These are phyloP conservation scores for Lophotriccus pileatus DNA, from an alignment of 2,797 vertebrate species.

Conservation along the genomic window DNA sequence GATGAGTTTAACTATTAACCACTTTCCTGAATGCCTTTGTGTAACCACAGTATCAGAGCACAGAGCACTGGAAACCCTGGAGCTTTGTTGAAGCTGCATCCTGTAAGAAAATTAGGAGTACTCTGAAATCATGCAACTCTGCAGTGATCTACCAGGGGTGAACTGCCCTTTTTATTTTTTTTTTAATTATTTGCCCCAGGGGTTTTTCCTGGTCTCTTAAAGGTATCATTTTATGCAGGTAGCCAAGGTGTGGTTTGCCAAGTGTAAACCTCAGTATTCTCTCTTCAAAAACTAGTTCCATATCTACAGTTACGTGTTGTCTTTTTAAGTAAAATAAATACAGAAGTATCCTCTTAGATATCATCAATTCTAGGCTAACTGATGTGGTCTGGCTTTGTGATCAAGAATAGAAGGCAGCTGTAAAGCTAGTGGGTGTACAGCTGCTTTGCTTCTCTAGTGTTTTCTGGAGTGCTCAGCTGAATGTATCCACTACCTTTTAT, in stretches of 20 bases:
- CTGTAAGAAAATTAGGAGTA: not conserved
- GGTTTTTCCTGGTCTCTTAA: not conserved
- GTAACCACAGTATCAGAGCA: not conserved
- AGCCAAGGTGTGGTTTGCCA: not conserved
- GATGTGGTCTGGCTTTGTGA: not conserved
- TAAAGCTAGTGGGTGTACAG: not conserved
- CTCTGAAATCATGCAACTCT: not conserved
- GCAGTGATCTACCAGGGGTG: not conserved
- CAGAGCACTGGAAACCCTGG: not conserved
- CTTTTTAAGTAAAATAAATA: not conserved
- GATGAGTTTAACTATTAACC: conserved; percentile 24
- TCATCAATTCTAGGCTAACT: not conserved
- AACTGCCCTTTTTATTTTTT: not conserved
- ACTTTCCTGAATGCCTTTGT: not conserved
- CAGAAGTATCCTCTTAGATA: not conserved
- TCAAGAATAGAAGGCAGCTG: not conserved
- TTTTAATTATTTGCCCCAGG: not conserved
- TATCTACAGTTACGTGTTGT: not conserved
- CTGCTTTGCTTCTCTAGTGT: not conserved
- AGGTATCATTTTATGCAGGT: not conserved
- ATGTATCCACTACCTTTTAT: not conserved
- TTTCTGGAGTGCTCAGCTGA: not conserved
- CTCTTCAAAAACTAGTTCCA: not conserved
- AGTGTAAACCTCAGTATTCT: not conserved
- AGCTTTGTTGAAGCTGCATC: not conserved